phyloP scores from a whole-genome alignment of 1,140 invertebrate species.

The Gonatopus flavifemur region DNA sequence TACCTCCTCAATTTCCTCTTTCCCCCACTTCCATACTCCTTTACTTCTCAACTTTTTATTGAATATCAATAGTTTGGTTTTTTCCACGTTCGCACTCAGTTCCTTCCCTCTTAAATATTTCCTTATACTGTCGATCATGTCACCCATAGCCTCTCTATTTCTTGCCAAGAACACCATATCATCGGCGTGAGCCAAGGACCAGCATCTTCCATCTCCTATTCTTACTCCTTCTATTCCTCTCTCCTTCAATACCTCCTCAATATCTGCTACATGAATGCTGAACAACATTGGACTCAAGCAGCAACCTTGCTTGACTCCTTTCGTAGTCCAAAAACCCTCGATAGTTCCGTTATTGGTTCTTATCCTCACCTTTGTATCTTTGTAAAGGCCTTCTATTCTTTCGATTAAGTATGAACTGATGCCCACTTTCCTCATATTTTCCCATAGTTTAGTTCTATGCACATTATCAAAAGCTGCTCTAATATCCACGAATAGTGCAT shows the following conservation, averaged over 20 bases:
- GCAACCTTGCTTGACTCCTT: slow-evolving; percentile 3
- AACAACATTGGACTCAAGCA: not conserved
- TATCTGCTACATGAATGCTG: not conserved
- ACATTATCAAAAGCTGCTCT: slow-evolving; percentile 11
- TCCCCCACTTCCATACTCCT: not conserved
- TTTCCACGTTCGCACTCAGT: no score
- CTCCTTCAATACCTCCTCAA: slow-evolving; percentile 1
- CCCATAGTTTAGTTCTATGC: slow-evolving; percentile 9
- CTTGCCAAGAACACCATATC: no score
- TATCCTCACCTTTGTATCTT: slow-evolving; percentile 1
- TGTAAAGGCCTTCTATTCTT: slow-evolving; percentile 6
- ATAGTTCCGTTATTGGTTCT: not conserved
- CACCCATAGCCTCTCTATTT: no score
- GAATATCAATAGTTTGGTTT: no score
- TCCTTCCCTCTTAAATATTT: no score
- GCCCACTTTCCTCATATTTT: not conserved
- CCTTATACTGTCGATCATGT: no score
- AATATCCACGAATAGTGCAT: slow-evolving; percentile 8
- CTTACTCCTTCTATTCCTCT: not conserved
- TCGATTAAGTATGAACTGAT: not conserved
- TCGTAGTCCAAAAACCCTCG: slow-evolving; percentile 1
- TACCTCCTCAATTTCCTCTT: slow-evolving; percentile 8
- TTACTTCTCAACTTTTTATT: not conserved
- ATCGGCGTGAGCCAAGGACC: no score
- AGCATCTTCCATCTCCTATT: no score